Percentiles rank a stretch among this genome's conserved stretches.
These are phyloP conservation scores for Erebia aethiops DNA, from an alignment of 2,888 invertebrate genomes.

Conservation along the genomic window DNA sequence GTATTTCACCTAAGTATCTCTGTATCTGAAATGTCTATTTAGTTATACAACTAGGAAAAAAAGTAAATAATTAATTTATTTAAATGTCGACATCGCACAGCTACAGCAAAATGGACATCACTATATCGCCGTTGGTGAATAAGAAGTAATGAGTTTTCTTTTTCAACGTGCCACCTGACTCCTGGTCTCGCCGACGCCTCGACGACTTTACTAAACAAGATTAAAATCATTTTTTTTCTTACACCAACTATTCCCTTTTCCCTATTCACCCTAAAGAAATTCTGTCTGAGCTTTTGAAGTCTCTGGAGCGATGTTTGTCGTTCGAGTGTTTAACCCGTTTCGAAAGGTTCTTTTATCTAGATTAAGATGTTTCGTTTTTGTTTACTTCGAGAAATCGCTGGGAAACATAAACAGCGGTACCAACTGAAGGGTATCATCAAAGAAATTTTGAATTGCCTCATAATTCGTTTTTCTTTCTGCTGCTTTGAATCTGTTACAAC, in stretches of 20 bases:
- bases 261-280: constrained; percentile 46
- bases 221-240: constrained; percentile 69
- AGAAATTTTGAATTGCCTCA: constrained; percentile 39
- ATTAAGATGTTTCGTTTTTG: constrained; percentile 45
- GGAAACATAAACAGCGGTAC: constrained; percentile 42
- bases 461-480: constrained; percentile 36
- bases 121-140: constrained; percentile 64
- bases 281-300: constrained; percentile 48
- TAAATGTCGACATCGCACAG: neutral
- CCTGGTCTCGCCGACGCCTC: constrained; percentile 62
- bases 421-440: constrained; percentile 43
- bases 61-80: neutral
- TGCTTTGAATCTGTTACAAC: constrained; percentile 27
- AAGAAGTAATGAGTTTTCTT: constrained; percentile 82
- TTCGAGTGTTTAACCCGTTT: constrained; percentile 48
- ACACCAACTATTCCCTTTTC: constrained; percentile 50
- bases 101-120: constrained; percentile 43
- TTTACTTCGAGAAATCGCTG: constrained; percentile 44
- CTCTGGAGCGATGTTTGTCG: constrained; percentile 46
- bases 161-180: constrained; percentile 74
- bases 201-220: constrained; percentile 72
- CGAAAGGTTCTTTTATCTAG: constrained; percentile 47
- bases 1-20: too few species aligned
- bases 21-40: neutral
- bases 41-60: neutral